Base-by-base conservation (phyloP, 2,888 invertebrate species). In the Diadegma fenestrale region DNA sequence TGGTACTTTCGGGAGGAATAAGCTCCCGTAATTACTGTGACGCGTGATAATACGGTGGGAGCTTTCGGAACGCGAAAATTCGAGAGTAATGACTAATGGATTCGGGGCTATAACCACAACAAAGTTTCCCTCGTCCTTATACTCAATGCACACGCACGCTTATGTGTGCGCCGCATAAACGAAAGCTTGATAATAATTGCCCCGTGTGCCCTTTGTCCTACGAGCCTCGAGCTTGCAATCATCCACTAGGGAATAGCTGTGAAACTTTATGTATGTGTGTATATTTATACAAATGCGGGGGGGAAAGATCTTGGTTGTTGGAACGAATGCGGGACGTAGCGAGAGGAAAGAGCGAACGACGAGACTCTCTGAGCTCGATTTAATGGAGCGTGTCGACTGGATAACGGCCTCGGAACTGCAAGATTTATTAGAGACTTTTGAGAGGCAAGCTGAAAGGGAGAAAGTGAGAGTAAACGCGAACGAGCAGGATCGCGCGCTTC, bases 311-410 rank as follows among this genome's bases (percentile, higher is more conserved):
- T 75, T n/a, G 48, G 75, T 48, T 48, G 63, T 48, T 45, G 10
- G 43, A 30, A 73, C 26, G 61, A 73, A 51, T 61, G 61, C 48
- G 82, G 43, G 19, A 19, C 7, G 58, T 4, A 6, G 33, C 4
- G 4, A 4, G 33, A 33, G 54, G 22, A 54, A 26, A 12, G 37
- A 41, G n/a, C 10, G n/a, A 8, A 5, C 10, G 12, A 41, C 5
- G 51, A 48, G 80, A 66, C 54, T 33, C 54, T 33, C 48, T 54
- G 61, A 51, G 45, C 71, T 86, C 89, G 88, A 91, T 92, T 91
- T 90, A 91, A 91, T 91, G 92, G 90, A 90, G 89, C 91, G 90
- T 89, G 89, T 88, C 87, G 89, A 89, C 89, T 87, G 89, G 92
- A 91, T 91, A 92, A 91, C 89, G 88, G 83, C 48, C 41, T 63